Evolutionary conservation across 2,888 invertebrate species (phyloP).

Genomic region (Antheraea assamensis): DNA sequence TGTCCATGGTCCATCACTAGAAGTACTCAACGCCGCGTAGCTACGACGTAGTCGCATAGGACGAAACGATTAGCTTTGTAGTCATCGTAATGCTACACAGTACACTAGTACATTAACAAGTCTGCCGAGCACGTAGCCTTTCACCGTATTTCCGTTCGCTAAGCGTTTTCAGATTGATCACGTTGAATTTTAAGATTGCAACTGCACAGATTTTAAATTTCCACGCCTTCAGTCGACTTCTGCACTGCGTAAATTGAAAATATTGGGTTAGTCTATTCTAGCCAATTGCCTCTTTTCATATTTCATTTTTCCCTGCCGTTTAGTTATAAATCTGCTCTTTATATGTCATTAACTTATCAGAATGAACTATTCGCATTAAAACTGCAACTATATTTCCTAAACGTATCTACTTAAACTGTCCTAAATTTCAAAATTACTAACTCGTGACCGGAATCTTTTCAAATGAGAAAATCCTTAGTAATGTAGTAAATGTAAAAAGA

Average conservation of each 20-base stretch:
- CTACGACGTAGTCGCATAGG: conserved; percentile 36
- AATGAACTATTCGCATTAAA: too few relatives aligned
- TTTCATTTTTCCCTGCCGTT: neutral
- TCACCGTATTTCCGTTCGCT: conserved; percentile 68
- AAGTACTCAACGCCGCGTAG: conserved; percentile 1
- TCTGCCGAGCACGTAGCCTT: conserved; percentile 67
- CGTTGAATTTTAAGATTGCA: conserved; percentile 7
- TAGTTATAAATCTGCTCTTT: neutral
- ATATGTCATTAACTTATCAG: neutral
- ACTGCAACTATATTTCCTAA: too few relatives aligned
- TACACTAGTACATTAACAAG: conserved; percentile 59
- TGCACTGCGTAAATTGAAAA: neutral
- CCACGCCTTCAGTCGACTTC: neutral
- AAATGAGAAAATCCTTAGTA: too few relatives aligned
- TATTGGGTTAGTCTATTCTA: neutral
- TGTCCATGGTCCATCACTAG: conserved; percentile 12
- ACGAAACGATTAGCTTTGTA: conserved; percentile 30
- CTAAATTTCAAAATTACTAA: too few relatives aligned
- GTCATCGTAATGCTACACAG: conserved; percentile 41
- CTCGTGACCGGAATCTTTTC: too few relatives aligned
- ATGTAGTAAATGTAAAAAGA: too few relatives aligned
- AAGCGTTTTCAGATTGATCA: conserved; percentile 15
- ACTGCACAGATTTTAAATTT: conserved; percentile 2
- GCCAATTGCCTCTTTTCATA: neutral
- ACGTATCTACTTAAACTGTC: too few relatives aligned